Base-by-base conservation (phyloP, 2,888 invertebrate genomes). In the Phania funesta region DNA sequence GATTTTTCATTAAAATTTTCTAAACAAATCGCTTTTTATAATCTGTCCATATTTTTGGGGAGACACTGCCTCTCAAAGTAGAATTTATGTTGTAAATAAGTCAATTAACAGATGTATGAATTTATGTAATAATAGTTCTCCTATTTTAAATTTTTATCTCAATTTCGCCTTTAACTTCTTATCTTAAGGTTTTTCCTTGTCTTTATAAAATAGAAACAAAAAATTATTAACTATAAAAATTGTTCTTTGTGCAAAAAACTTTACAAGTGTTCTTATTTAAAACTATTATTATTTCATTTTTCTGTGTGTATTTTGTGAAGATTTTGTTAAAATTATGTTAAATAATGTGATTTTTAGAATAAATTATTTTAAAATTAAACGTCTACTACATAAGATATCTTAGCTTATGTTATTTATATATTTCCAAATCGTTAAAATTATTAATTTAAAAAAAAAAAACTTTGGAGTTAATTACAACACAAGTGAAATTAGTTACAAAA, bases 161-260 rank as follows among this genome's bases (percentile, higher is more conserved):
- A n/a, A 5, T 41, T n/a, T 41, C 0, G 29, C 29, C 29, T 29
- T 29, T 29, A 41, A 16, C 13, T 13, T 41, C 3, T 2, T 41
- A n/a, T 41, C 5, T 6, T 1, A n/a, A 48, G 48, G 4, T 58
- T 20, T 41, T 58, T 67, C 38, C 48, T 50, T 60, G 46, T 3
- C 41, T 60, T 50, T 22, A 29, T 38, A 54, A 52, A 29, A 46
- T 18, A 52, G n/a, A n/a, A n/a, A n/a, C n/a, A 22, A 4, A 22
- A 18, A 13, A 9, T 50, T 41, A 54, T 74, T 2, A 52, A 46
- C 13, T 20, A 58, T 67, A 70, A 70, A 20, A 44, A 16, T 32
- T 24, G 13, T 22, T 70, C 35, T 62, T 50, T 81, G 89, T 88
- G 89, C 88, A 89, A 89, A 89, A 89, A 88, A 87, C 87, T 89